Base-by-base conservation (phyloP, 2,888 invertebrate genomes). In the Platynereis dumerilii region DNA sequence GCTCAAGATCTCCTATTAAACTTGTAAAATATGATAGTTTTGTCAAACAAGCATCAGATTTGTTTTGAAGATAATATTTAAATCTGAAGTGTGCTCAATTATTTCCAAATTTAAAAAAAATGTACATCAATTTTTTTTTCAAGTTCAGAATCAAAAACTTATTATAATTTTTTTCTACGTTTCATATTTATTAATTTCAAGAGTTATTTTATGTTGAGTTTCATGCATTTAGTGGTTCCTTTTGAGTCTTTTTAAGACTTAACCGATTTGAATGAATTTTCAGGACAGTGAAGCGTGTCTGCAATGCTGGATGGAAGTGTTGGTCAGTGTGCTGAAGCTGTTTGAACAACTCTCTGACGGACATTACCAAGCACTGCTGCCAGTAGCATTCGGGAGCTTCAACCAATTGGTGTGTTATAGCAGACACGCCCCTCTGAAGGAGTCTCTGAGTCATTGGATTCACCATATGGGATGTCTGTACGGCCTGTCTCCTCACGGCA, bases 271-370 rank as follows among this genome's bases (percentile, higher is more conserved):
- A n/a, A n/a, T n/a, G n/a, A n/a, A 20, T 57, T 39, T 83, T 74
- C 85, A 91, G 91, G 92, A 96, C 81, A 90, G 91, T 61, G 94
- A 94, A 78, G 92, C 93, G 22, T 92, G 91, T 79, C 88, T 92
- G 68, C 89, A 90, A 64, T 92, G 94, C 24, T 90, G 93, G 86
- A 77, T 80, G 27, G 82, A 95, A 83, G 90, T 93, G 75, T 87
- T 96, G 74, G 91, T 91, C 80, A 92, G 92, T 26, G 91, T 92
- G 71, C 88, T 96, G 80, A 93, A 94, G 79, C 87, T 94, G 73
- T 87, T 82, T 65, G 76, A 81, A 57, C 86, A 86, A 68, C 77
- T 87, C 67, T 77, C 82, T 39, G 91, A 88, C 75, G 79, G 84
- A 20, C 84, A 85, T 72, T 86, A 88, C 78, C 84, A 85, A 44